Base-by-base conservation (phyloP, 2,113 vertebrate species). In the Callipepla californica region DNA sequence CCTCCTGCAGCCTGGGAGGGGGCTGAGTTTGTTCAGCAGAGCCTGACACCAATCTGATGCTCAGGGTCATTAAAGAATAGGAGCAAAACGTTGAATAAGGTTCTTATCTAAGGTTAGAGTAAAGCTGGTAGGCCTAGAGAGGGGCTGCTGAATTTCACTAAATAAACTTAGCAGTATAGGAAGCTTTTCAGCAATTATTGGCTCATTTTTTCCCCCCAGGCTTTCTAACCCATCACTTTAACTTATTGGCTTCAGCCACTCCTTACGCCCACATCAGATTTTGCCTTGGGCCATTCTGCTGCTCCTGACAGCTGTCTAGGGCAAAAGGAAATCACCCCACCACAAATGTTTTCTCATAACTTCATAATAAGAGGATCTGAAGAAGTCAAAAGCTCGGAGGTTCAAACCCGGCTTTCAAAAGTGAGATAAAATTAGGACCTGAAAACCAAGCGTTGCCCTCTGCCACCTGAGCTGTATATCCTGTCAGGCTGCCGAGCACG, bases 321-420 rank as follows among this genome's bases (percentile, higher is more conserved):
- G 95, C 94, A 94, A 94, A 94, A 96, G 96, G 93, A 96, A 95
- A 94, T 93, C 68, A 69, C 88, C 80, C 11, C 1, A 78, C 94
- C 82, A 73, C 85, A 85, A 88, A 80, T 68, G 69, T 86, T 94
- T 91, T 92, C 90, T 91, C 87, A 34, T 92, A 94, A 91, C 89
- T 91, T 89, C 38, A 1, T 89, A 94, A 68, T 72, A 61, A 68
- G 93, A 85, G 30, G 66, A 91, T 94, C 85, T 75, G 82, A 96
- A 88, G 85, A 91, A 95, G 79, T 65, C 61, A 89, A 88, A 96
- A 72, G 87, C 83, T 88, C 80, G 66, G 90, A 80, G 79, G 76
- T 88, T 94, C 68, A 78, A 65, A 74, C 51, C 57, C 38, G 10
- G 5, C 80, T 85, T 86, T 80, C 53, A 66, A 89, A 86, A 75